Evolutionary conservation across 2,797 vertebrate species (phyloP).

Genomic region (Platalea minor): DNA sequence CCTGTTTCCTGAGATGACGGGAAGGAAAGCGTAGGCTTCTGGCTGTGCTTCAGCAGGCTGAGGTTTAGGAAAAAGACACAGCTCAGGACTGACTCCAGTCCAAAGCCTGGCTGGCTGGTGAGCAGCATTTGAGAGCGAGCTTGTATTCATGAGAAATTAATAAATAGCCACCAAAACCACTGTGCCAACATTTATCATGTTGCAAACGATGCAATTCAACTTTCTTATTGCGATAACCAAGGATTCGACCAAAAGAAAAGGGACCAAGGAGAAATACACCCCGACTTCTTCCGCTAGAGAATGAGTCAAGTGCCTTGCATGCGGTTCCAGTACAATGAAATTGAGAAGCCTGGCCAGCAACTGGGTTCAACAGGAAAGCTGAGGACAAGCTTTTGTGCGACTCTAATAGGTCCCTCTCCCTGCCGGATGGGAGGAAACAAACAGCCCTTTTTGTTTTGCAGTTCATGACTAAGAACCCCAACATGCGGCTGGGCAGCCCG

Average conservation of each 20-base stretch:
- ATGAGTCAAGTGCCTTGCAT: slow-evolving; percentile 29
- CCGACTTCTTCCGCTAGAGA: background rate
- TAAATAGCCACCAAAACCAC: background rate
- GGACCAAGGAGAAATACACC: slow-evolving; percentile 2
- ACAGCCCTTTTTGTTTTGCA: slow-evolving; percentile 64
- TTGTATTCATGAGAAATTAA: slow-evolving; percentile 23
- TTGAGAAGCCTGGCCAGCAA: slow-evolving; percentile 43
- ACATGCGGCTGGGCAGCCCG: slow-evolving; percentile 86
- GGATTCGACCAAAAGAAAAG: slow-evolving; percentile 36
- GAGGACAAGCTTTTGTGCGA: slow-evolving; percentile 52
- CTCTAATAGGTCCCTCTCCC: background rate
- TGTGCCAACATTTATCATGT: background rate
- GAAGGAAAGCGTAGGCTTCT: slow-evolving; percentile 1
- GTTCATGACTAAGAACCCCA: slow-evolving; percentile 94
- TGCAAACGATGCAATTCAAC: slow-evolving; percentile 14
- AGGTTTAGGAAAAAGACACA: slow-evolving; percentile 29
- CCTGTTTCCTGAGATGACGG: slow-evolving; percentile 4
- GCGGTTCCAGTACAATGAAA: background rate
- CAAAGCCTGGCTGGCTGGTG: slow-evolving; percentile 5
- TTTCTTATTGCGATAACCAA: background rate
- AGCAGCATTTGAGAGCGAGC: background rate
- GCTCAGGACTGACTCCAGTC: background rate
- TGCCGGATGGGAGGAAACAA: slow-evolving; percentile 28
- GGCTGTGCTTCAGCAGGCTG: background rate
- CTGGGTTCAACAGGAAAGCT: slow-evolving; percentile 55